Conservation (phyloP, 2,888 invertebrate genomes). For the Iphiclides podalirius region DNA sequence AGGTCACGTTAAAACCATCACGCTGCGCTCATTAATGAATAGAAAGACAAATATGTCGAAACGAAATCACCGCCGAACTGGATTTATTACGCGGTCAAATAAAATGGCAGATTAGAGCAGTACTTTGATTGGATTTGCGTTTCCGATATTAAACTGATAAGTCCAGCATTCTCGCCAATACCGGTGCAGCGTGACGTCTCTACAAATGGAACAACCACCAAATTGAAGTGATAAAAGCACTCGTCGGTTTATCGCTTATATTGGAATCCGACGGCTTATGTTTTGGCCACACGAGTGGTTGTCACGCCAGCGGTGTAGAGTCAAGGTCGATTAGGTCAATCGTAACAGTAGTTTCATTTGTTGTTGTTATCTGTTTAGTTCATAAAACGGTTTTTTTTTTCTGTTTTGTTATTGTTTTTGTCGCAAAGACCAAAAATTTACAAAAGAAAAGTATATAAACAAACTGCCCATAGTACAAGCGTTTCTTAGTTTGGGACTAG, state of each 20-base stretch:
- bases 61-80: too few species aligned
- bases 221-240: background rate
- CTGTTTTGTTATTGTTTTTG: too few species aligned
- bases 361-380: too few species aligned
- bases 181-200: background rate
- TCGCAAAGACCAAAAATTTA: too few species aligned
- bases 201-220: background rate
- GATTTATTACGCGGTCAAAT: background rate
- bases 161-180: background rate
- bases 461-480: too few species aligned
- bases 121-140: background rate
- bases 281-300: background rate
- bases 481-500: too few species aligned
- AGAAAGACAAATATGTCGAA: too few species aligned
- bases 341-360: too few species aligned
- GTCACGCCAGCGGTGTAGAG: background rate
- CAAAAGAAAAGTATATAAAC: too few species aligned
- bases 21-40: too few species aligned
- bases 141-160: slow-evolving; percentile 18
- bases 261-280: background rate
- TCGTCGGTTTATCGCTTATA: background rate
- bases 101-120: background rate
- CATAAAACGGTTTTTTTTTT: too few species aligned
- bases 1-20: too few species aligned
- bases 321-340: background rate